phyloP scores from a whole-genome alignment of 2,888 invertebrate genomes.

The Boloria euphrosyne region DNA sequence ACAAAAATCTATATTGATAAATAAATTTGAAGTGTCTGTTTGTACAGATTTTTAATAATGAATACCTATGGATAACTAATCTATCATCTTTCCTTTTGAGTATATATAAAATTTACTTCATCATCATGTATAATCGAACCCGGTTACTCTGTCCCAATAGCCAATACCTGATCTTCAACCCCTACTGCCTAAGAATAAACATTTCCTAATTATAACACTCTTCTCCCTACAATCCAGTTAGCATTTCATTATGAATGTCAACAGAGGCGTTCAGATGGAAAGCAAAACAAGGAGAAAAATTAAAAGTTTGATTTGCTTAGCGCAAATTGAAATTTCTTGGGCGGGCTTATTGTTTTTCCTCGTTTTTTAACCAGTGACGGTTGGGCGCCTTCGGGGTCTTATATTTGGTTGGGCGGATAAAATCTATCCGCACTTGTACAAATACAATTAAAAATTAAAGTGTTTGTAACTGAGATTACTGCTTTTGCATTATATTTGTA shows the following conservation, averaged over 20 bases:
- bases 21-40: too few relatives aligned
- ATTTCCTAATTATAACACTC: constrained; percentile 18
- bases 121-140: not conserved
- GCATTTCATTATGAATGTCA: constrained; percentile 46
- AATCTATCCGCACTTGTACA: too few relatives aligned
- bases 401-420: too few relatives aligned
- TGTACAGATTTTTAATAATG: too few relatives aligned
- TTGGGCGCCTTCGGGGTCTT: too few relatives aligned
- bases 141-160: not conserved
- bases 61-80: too few relatives aligned
- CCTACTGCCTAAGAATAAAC: constrained; percentile 11
- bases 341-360: constrained; percentile 6
- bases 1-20: too few relatives aligned
- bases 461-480: too few relatives aligned
- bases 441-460: too few relatives aligned
- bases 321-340: constrained; percentile 20
- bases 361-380: not conserved
- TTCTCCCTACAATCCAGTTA: constrained; percentile 32
- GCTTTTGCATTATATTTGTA: too few relatives aligned
- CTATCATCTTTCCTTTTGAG: too few relatives aligned
- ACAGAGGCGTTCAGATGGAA: constrained; percentile 37
- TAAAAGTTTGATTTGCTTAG: constrained; percentile 22
- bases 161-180: not conserved
- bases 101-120: too few relatives aligned
- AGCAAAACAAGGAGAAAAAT: constrained; percentile 32